Evolutionary conservation across 2,113 vertebrate genomes (phyloP).

Genomic region (Pachypanchax playfairii): DNA sequence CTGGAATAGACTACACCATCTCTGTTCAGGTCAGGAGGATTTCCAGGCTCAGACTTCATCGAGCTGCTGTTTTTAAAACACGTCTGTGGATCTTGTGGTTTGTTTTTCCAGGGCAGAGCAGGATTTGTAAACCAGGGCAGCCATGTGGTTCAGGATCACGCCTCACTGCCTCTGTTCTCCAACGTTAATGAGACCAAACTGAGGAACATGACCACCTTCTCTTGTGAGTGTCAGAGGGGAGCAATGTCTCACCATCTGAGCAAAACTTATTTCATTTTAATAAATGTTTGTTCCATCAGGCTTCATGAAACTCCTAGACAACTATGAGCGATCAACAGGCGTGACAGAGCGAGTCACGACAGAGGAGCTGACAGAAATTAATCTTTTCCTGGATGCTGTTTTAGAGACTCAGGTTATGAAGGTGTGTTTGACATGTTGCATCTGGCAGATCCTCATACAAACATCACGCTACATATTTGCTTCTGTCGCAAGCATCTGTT

Average conservation of each 20-base stretch:
- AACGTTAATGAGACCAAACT: slow-evolving; percentile 77
- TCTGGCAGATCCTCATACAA: neutral
- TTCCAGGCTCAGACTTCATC: too few species aligned
- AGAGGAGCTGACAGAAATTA: slow-evolving; percentile 79
- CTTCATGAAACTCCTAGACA: slow-evolving; percentile 82
- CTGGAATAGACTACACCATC: slow-evolving; percentile 82
- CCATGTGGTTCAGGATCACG: slow-evolving; percentile 70
- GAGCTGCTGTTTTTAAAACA: neutral
- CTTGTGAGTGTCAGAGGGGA: slow-evolving; percentile 72
- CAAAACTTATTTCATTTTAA: neutral
- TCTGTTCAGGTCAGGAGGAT: slow-evolving; percentile 80
- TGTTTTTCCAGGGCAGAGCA: slow-evolving; percentile 76
- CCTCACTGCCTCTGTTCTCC: slow-evolving; percentile 78
- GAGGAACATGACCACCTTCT: slow-evolving; percentile 75
- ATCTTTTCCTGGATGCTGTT: slow-evolving; percentile 83
- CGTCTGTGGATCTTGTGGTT: slow-evolving; percentile 4
- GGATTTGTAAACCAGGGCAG: slow-evolving; percentile 71
- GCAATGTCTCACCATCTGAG: neutral
- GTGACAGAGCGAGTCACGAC: slow-evolving; percentile 77
- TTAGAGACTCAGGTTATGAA: slow-evolving; percentile 85
- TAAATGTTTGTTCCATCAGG: slow-evolving; percentile 60
- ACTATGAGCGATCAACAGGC: slow-evolving; percentile 82
- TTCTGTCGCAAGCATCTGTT: neutral
- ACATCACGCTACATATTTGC: too few species aligned
- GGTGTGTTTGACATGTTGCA: slow-evolving; percentile 63